Percentiles rank a stretch among this genome's conserved stretches.
Evolutionary conservation across 2,888 invertebrate species (phyloP).

Genomic region (Antheraea assamensis): DNA sequence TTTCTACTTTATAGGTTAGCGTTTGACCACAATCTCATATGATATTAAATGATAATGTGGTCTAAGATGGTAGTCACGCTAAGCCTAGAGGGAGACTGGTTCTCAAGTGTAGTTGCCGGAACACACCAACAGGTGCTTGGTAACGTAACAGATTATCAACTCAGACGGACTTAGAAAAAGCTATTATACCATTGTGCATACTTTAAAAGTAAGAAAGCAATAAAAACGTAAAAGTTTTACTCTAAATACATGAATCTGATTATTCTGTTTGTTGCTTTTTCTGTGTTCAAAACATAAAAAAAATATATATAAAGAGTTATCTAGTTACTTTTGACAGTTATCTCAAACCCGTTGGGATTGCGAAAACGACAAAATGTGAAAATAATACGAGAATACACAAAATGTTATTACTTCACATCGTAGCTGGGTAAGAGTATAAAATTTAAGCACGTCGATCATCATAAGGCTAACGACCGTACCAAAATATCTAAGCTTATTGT

Average conservation of each 20-base stretch:
- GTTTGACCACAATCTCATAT: no score
- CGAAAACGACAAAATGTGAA: constrained; percentile 27
- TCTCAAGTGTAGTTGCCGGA: no score
- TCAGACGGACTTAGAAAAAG: no score
- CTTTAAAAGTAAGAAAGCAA: neutral
- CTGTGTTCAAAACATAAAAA: neutral
- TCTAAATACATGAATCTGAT: neutral
- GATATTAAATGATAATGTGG: no score
- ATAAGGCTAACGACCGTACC: constrained; percentile 49
- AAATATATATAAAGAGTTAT: neutral
- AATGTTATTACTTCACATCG: constrained; percentile 34
- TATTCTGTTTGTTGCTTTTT: constrained; percentile 3
- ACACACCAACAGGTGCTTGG: no score
- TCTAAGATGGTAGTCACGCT: no score
- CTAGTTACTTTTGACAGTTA: constrained; percentile 11
- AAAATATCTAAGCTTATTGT: constrained; percentile 36
- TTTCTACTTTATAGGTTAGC: neutral
- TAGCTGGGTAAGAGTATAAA: constrained; percentile 32
- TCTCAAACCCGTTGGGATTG: neutral
- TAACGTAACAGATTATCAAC: no score
- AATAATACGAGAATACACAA: constrained; percentile 26
- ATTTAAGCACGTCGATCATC: constrained; percentile 39
- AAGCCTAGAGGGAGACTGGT: no score
- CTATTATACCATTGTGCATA: no score
- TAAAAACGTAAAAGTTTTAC: neutral